A percentile compares a stretch with the other conserved stretches of the same genome.
Evolutionary conservation across 2,113 vertebrate genomes (phyloP).

Genomic region (Pao palembangensis): DNA sequence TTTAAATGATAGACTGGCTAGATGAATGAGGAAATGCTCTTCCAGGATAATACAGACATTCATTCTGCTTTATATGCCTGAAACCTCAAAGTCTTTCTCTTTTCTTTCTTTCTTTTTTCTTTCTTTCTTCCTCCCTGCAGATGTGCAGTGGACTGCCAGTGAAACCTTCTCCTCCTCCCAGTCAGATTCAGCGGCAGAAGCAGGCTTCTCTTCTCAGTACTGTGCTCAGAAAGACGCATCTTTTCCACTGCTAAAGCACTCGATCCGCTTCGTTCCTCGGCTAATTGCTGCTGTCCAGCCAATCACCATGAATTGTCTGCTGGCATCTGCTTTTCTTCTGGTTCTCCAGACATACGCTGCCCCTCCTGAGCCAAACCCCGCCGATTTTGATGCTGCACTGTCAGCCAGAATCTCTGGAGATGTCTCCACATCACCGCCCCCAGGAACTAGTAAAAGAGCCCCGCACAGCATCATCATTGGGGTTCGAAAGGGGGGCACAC

Average conservation of each 20-base stretch:
- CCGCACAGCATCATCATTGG: slow-evolving; percentile 92
- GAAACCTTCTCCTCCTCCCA: slow-evolving; percentile 44
- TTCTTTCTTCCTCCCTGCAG: slow-evolving; percentile 65
- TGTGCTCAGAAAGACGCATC: slow-evolving; percentile 57
- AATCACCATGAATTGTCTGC: slow-evolving; percentile 79
- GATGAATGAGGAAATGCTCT: slow-evolving; percentile 37
- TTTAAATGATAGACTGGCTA: slow-evolving; percentile 55
- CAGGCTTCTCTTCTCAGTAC: slow-evolving; percentile 53
- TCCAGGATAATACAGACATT: slow-evolving; percentile 46
- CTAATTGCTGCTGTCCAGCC: background rate
- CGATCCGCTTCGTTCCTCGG: background rate
- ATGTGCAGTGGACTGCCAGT: slow-evolving; percentile 66
- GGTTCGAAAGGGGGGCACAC: slow-evolving; percentile 89
- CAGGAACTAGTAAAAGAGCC: slow-evolving; percentile 79
- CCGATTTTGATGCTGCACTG: slow-evolving; percentile 67
- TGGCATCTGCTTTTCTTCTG: slow-evolving; percentile 80
- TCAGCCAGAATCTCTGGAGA: slow-evolving; percentile 74
- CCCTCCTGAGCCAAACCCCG: slow-evolving; percentile 65
- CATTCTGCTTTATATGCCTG: slow-evolving; percentile 44
- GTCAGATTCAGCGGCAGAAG: slow-evolving; percentile 59
- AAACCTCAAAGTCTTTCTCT: slow-evolving; percentile 54
- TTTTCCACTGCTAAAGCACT: slow-evolving; percentile 44
- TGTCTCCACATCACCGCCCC: slow-evolving; percentile 73
- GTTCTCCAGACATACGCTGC: slow-evolving; percentile 75
- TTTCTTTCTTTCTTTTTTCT: slow-evolving; percentile 28